Percentiles rank a stretch among this genome's conserved stretches.
Conservation (phyloP, 2,113 vertebrate genomes). For the Gnathonemus longibarbis region DNA sequence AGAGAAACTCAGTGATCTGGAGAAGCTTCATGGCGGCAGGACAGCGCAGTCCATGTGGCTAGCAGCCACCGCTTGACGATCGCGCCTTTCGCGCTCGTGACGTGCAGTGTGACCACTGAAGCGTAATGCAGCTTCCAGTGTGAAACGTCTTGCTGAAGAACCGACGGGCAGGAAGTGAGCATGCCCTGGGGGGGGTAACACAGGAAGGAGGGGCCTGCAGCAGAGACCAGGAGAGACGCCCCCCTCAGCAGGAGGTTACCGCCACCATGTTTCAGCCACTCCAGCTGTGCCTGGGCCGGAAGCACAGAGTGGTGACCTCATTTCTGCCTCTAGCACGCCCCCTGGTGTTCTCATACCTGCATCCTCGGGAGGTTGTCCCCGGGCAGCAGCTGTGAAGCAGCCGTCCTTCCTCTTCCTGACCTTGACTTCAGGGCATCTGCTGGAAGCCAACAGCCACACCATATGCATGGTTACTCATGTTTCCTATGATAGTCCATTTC, state of each 20-base stretch:
- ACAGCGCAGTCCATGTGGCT: not conserved
- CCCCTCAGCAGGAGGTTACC: not conserved
- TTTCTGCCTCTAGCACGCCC: not conserved
- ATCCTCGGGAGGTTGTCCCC: not conserved
- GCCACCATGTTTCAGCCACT: not conserved
- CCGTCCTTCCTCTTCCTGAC: constrained; percentile 31
- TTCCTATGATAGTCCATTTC: constrained; percentile 30
- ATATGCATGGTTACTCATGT: constrained; percentile 24
- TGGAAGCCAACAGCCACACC: not conserved
- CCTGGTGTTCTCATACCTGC: not conserved
- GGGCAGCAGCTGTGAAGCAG: constrained; percentile 24
- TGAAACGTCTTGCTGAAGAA: not conserved
- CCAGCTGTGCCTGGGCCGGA: not conserved
- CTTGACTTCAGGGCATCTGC: not conserved
- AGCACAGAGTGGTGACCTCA: not conserved
- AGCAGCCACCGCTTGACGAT: not conserved
- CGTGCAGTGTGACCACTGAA: not conserved
- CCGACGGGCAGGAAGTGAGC: not conserved
- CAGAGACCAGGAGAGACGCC: not conserved
- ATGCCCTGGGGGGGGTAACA: not conserved
- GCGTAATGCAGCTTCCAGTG: not conserved
- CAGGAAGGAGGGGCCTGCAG: not conserved
- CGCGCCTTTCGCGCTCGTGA: not conserved
- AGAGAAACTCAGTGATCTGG: not conserved
- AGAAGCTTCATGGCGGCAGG: not conserved